Percentiles rank a stretch among this genome's conserved stretches.
These are phyloP conservation scores for Kobus ellipsiprymnus DNA, from an alignment of 2,113 vertebrate species.

Conservation along the genomic window DNA sequence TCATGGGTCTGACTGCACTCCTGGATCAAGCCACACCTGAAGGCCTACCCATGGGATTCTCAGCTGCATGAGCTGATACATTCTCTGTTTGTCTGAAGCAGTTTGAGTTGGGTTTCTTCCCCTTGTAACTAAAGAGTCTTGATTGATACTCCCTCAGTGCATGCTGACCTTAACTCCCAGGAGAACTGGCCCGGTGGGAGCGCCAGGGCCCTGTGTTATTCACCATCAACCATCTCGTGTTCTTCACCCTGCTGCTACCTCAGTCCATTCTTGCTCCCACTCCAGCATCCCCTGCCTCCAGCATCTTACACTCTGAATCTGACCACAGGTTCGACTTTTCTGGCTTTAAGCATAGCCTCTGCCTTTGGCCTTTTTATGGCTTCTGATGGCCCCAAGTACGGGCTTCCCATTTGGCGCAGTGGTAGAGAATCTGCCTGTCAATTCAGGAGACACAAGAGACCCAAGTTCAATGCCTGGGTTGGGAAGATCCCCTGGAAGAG, in stretches of 20 bases:
- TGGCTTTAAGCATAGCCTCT: neutral
- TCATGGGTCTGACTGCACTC: neutral
- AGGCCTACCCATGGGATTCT: neutral
- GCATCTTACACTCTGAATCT: neutral
- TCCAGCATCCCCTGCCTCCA: no score
- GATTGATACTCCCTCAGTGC: rapidly evolving
- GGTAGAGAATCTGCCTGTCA: neutral
- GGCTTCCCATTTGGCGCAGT: neutral
- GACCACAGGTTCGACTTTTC: neutral
- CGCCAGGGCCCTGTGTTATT: neutral
- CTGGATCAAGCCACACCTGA: neutral
- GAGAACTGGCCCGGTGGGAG: neutral
- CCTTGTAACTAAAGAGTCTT: neutral
- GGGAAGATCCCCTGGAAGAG: neutral
- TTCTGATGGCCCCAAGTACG: neutral
- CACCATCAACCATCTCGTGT: neutral
- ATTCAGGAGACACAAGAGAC: neutral
- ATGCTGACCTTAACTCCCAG: neutral
- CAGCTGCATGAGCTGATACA: neutral
- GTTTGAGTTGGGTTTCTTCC: neutral
- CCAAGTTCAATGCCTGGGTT: neutral
- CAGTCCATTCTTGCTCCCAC: neutral
- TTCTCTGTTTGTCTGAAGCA: no score
- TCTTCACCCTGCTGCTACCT: neutral
- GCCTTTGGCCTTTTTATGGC: neutral